These are phyloP conservation scores for Pygoscelis adeliae DNA, from an alignment of 2,113 vertebrate species.

Conservation along the genomic window DNA sequence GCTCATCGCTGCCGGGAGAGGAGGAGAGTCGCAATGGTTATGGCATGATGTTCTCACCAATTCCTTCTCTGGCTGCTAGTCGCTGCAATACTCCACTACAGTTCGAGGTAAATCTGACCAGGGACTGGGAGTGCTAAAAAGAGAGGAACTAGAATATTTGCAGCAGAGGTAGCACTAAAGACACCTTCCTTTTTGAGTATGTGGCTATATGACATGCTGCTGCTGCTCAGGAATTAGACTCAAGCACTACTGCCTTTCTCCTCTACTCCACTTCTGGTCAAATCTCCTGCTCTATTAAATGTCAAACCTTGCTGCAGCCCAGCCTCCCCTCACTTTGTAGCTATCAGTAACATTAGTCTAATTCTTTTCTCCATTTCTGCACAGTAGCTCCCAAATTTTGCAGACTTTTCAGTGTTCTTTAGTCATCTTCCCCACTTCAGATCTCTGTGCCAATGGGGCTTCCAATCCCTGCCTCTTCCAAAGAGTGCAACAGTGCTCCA, in stretches of 20 bases:
- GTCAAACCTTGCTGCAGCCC: neutral
- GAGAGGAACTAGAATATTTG: neutral
- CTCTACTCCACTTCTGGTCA: neutral
- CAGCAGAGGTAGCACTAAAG: neutral
- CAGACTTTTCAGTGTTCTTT: neutral
- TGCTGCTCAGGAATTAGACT: too few species aligned
- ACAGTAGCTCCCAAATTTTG: neutral
- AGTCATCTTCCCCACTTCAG: neutral
- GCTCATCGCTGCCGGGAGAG: slow-evolving; percentile 78
- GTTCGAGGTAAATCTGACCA: slow-evolving; percentile 86
- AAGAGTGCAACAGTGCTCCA: neutral
- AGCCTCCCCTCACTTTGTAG: neutral
- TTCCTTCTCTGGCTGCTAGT: slow-evolving; percentile 89
- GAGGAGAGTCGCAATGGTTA: slow-evolving; percentile 84
- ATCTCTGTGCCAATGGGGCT: neutral
- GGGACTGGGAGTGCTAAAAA: neutral
- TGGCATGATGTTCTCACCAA: slow-evolving; percentile 85
- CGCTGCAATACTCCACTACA: slow-evolving; percentile 98
- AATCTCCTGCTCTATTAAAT: neutral
- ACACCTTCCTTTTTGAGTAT: neutral
- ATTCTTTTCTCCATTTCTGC: neutral
- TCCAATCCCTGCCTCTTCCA: neutral
- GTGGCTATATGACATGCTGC: too few species aligned
- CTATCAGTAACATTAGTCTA: neutral
- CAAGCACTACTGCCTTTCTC: neutral